Evolutionary conservation across 2,797 vertebrate genomes (phyloP).

Genomic region (Channa striata): DNA sequence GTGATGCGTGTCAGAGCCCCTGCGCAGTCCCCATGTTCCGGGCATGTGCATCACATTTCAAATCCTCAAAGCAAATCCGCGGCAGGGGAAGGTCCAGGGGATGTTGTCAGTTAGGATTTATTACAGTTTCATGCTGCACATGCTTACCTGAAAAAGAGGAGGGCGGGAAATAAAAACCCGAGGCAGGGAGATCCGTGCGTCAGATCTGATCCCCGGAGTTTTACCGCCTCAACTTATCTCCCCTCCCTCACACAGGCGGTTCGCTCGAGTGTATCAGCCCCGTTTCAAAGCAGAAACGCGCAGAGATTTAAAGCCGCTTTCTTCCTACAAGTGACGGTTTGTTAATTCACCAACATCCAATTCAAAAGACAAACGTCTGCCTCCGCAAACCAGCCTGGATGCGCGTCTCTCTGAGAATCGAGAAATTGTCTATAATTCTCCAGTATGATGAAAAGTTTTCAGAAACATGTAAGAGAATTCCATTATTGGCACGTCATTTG

Average conservation of each 20-base stretch:
- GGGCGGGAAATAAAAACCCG: background rate
- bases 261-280: background rate
- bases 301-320: background rate
- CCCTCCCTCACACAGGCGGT: background rate
- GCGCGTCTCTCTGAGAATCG: too few relatives aligned
- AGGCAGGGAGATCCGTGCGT: conserved; percentile 4
- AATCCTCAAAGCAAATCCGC: background rate
- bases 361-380: too few relatives aligned
- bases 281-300: background rate
- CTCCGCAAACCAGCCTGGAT: too few relatives aligned
- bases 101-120: background rate
- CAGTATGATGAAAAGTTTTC: too few relatives aligned
- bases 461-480: too few relatives aligned
- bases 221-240: background rate
- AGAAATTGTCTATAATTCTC: too few relatives aligned
- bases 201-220: background rate
- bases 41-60: background rate
- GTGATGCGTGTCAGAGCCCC: background rate
- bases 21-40: background rate
- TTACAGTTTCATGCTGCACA: background rate
- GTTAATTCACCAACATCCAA: too few relatives aligned
- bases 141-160: background rate
- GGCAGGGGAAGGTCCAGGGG: background rate
- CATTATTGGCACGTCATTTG: too few relatives aligned
- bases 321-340: too few relatives aligned